Base-by-base conservation (phyloP, 1,140 invertebrate genomes). In the Drosophila kanapiae region DNA sequence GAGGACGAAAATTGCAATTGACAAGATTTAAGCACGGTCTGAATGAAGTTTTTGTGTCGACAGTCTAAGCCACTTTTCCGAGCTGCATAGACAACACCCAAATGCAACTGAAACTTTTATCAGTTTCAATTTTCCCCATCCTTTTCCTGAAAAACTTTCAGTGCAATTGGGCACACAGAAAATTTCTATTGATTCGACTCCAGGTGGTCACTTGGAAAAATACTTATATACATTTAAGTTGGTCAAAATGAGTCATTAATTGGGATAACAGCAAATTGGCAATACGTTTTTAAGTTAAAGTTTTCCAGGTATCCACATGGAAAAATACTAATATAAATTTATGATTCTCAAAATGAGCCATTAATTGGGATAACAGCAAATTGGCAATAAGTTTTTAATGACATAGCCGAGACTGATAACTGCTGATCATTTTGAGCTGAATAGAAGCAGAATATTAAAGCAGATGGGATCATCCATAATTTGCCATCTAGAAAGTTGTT, bases 1-100 rank as follows among this genome's bases (percentile, higher is more conserved):
- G 64, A 62, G 48, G 27, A 78, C 57, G 18, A 59, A 74, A 70
- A 82, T 70, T 53, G 68, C 61, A 78, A 67, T 74, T 70, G 56
- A 72, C 49, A 88, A 75, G 68, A 62, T 70, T 80, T 86, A 83
- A 88, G 77, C 76, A 58, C n/a, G 62, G 65, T n/a, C 76, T 57
- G 48, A 48, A 33, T 40, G 56, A 83, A 86, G 70, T 86, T 88
- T 88, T 83, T 80, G 59, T 56, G 75, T 75, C 62, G 38, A 86
- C 71, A 78, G 59, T 81, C 53, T 78, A 81, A 86, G 82, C 75
- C 77, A 68, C 82, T 82, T 82, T 78, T 59, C 57, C 45, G 48
- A 56, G 57, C 59, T 47, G 31, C 48, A 64, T 57, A 69, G 35
- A 29, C 42, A 63, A 64, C 47, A 35, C 35, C 40, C 33, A 60